Percentiles rank a stretch among this genome's conserved stretches.
phyloP scores from a whole-genome alignment of 1,140 invertebrate species.

The Dendroctonus ponderosae region DNA sequence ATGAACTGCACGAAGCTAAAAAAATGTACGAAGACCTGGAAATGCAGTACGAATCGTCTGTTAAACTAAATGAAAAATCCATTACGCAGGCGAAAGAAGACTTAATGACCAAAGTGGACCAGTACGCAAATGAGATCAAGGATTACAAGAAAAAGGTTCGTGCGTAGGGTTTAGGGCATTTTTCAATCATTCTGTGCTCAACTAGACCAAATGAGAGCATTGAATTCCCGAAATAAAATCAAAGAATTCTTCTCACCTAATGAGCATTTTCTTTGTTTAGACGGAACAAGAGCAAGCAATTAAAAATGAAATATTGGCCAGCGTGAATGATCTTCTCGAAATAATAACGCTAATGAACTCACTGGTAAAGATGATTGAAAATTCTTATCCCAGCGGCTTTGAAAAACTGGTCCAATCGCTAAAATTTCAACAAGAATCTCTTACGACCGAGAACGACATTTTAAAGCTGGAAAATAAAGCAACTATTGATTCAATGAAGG shows the following conservation, averaged over 20 bases:
- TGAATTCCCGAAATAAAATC: too few relatives aligned
- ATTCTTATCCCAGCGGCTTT: constrained; percentile 15
- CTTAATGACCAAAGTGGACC: constrained; percentile 34
- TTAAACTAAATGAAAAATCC: constrained; percentile 38
- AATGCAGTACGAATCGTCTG: constrained; percentile 44
- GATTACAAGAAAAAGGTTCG: constrained; percentile 13
- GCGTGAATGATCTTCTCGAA: constrained; percentile 26
- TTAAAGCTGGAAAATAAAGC: constrained; percentile 23
- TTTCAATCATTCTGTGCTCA: too few relatives aligned
- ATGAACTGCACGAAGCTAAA: constrained; percentile 47
- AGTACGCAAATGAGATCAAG: constrained; percentile 27
- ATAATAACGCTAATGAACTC: constrained; percentile 30
- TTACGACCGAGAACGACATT: constrained; percentile 2
- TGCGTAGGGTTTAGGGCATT: background rate
- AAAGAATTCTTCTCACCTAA: background rate
- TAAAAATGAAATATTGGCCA: constrained; percentile 31
- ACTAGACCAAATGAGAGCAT: too few relatives aligned
- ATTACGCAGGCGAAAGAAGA: constrained; percentile 37
- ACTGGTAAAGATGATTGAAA: constrained; percentile 19
- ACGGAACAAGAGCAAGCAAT: constrained; percentile 10
- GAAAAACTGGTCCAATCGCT: constrained; percentile 26
- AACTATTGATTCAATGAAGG: constrained; percentile 16
- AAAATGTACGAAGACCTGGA: constrained; percentile 45
- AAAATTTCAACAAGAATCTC: constrained; percentile 25
- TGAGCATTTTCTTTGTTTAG: background rate